Evolutionary conservation across 2,113 vertebrate genomes (phyloP), one percentile per base, ranked within the genome.

Genomic region (Pantherophis guttatus): DNA sequence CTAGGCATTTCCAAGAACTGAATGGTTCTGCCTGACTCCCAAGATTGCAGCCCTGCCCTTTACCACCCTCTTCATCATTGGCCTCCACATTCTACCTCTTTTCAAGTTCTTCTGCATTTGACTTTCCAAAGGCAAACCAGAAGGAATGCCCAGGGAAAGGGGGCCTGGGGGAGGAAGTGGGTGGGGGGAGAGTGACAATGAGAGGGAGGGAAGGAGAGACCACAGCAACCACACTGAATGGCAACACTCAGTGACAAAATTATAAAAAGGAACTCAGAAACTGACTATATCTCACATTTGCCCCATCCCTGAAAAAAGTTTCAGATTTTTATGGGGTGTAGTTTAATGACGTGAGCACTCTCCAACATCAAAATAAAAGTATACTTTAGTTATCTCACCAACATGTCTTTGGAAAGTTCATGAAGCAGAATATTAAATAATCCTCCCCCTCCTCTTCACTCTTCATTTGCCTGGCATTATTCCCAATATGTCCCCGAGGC

Each of bases 1-100:
- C 39, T 53, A 39, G 17, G 53, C 8, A 26, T 89, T 91, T 93
- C 92, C 65, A 91, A 93, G 88, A 91, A 62, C 39, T 9, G 86
- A 81, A 52, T 29, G 54, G 62, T 29, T 93, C 53, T 24, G 55
- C n/a, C 70, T 54, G 65, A 55, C 87, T 91, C 59, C 59, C 59
- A 55, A 65, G 59, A 75, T 88, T 33, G 8, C 88, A 94, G 24
- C 1, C 8, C 86, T 17, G n/a, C 90, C 91, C 88, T 91, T 23
- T 62, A 87, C 19, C 17, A 50, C 44, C 44, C 91, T 54, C 88
- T 10, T 29, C 91, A 62, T 15, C 52, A 9, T 86, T 90, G 13
- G 12, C 21, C 57, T 95, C n/a, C 3, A 44, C 53, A 90, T 19
- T 4, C 33, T 17, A 33, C 19, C 89, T 70, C 53, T 48, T 90